Evolutionary conservation across 2,113 vertebrate genomes (phyloP), one percentile per base, ranked within the genome.

Genomic region (Hippocampus guttulatus): DNA sequence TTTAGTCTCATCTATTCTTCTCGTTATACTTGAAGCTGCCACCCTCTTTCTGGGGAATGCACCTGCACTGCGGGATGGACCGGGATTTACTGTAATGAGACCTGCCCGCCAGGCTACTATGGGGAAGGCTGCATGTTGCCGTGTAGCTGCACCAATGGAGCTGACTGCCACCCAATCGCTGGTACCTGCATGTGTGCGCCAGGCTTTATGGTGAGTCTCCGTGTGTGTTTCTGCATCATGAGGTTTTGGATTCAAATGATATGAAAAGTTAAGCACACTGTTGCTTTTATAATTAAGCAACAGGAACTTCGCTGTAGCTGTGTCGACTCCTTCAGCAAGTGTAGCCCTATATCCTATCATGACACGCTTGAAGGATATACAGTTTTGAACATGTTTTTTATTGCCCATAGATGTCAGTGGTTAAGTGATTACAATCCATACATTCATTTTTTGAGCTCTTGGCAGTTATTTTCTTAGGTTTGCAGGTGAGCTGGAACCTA

Each of bases 11-110:
- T 82, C 75, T 79, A 80, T 84, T 60, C 70, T 55, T 73, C 74
- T 82, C 69, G 60, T 83, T 80, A 73, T 75, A 72, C 67, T 80
- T 78, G 69, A 75, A 99, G 97, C 87, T 99, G 97, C 91, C 97
- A 99, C 76, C 97, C 97, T 0, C 89, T 99, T 77, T 96, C 96
- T 64, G 97, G 97, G 76, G 96, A 95, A 77, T 99, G 97, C 81
- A 92, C 93, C 75, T 98, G 97, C 90, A 91, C 92, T 72, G 91
- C 93, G 0, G 97, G 97, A 85, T 99, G 96, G 96, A 92, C 94
- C 25, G 97, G 97, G 43, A 93, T 92, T 58, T 95, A 95, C 91
- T 99, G 97, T 92, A 97, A 98, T 4, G 95, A 98, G 85, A 95
- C 93, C 75, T 99, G 97, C 81, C 93, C 95, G 0, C 85, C 91